Evolutionary conservation across 2,113 vertebrate genomes (phyloP).

Genomic region (Pantherophis guttatus): DNA sequence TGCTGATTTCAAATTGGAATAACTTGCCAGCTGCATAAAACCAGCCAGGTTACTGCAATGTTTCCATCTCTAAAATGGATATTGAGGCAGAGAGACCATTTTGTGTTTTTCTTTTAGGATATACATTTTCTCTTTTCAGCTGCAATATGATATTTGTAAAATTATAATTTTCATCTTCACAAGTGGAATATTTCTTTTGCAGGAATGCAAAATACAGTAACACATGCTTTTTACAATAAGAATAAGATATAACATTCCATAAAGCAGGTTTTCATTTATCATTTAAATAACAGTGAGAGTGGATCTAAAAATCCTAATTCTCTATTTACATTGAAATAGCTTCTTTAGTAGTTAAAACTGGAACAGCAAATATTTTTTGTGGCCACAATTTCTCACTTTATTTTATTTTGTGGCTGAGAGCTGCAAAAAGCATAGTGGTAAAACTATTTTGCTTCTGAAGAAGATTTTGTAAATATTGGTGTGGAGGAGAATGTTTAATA

Average conservation of each 20-base stretch:
- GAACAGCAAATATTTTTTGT: too few species aligned
- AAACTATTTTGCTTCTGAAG: neutral
- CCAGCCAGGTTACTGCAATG: neutral
- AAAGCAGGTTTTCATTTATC: neutral
- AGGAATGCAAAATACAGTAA: neutral
- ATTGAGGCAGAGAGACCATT: slow-evolving; percentile 21
- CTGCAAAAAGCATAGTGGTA: too few species aligned
- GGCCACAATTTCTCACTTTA: too few species aligned
- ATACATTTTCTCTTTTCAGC: slow-evolving; percentile 43
- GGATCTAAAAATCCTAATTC: neutral
- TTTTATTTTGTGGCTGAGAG: too few species aligned
- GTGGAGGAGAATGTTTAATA: too few species aligned
- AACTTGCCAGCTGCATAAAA: slow-evolving; percentile 23
- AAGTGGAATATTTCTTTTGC: slow-evolving; percentile 16
- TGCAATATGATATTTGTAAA: neutral
- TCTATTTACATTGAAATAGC: neutral
- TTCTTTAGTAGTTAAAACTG: neutral
- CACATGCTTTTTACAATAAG: slow-evolving; percentile 17
- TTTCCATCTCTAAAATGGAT: neutral
- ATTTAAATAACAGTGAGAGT: neutral
- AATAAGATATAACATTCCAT: neutral
- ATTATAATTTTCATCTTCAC: neutral
- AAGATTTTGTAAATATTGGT: neutral
- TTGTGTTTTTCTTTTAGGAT: slow-evolving; percentile 31
- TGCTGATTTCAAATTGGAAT: slow-evolving; percentile 20